These are phyloP conservation scores for Xiphorhynchus erythropygius DNA, from an alignment of 2,797 vertebrate species.

Conservation along the genomic window DNA sequence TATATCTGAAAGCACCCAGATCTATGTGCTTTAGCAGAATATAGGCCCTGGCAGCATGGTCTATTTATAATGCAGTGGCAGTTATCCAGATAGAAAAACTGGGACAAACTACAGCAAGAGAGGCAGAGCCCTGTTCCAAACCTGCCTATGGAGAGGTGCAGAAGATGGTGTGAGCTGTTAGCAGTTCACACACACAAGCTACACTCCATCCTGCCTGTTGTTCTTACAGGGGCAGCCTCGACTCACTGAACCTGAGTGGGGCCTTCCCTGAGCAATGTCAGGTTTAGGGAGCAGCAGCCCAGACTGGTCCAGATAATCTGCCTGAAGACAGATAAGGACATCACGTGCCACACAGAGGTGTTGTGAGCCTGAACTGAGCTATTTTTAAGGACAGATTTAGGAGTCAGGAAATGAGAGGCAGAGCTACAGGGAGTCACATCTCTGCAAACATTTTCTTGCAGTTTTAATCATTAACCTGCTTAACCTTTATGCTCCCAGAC, in stretches of 20 bases:
- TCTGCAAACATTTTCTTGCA: not conserved
- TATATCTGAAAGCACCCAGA: not conserved
- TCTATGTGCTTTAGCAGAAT: not conserved
- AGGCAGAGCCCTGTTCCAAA: not conserved
- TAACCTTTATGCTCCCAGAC: not conserved
- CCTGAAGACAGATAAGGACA: not conserved
- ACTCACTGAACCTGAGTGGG: not conserved
- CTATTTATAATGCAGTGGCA: slow-evolving; percentile 32
- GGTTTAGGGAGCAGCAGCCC: not conserved
- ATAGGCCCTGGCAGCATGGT: not conserved
- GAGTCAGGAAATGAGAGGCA: not conserved
- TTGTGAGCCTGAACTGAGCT: not conserved
- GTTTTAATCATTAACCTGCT: slow-evolving; percentile 24
- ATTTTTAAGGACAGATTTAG: not conserved
- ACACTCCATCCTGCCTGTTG: not conserved
- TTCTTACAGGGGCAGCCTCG: not conserved
- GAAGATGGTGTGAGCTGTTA: not conserved
- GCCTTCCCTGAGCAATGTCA: not conserved
- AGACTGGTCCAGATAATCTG: not conserved
- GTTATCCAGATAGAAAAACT: not conserved
- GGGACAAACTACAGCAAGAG: slow-evolving; percentile 11
- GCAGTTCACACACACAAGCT: not conserved
- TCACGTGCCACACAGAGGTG: not conserved
- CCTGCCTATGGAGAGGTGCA: not conserved
- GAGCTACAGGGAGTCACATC: not conserved